These are phyloP conservation scores for Synaphobranchus kaupii DNA, from an alignment of 2,797 vertebrate species.

Conservation along the genomic window DNA sequence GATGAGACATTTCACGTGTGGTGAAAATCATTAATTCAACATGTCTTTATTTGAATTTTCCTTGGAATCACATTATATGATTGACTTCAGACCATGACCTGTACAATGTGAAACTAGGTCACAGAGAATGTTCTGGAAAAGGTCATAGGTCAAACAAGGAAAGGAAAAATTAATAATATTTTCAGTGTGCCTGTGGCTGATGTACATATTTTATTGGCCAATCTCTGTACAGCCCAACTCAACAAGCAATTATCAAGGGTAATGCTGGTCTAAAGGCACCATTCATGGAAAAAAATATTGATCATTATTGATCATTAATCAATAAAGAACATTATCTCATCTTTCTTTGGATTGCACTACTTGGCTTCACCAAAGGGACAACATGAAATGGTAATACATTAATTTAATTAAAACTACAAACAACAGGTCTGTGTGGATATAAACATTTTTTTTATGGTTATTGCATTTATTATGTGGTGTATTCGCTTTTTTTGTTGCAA, in stretches of 20 bases:
- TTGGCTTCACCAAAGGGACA: not conserved
- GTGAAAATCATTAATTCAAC: not conserved
- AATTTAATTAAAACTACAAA: not conserved
- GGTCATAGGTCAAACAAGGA: not conserved
- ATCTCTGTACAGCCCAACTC: not conserved
- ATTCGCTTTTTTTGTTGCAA: too few species aligned
- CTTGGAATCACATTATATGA: not conserved
- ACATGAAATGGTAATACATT: not conserved
- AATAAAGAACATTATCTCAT: constrained; percentile 33
- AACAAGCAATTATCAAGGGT: constrained; percentile 36
- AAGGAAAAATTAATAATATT: not conserved
- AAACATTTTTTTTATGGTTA: not conserved
- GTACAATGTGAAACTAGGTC: not conserved
- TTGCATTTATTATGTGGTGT: too few species aligned
- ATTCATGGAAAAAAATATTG: not conserved
- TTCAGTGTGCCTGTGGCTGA: not conserved
- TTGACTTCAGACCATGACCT: not conserved
- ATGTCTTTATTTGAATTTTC: not conserved
- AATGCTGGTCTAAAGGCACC: constrained; percentile 35
- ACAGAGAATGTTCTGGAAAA: not conserved
- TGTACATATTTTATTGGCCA: constrained; percentile 10
- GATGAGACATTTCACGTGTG: not conserved
- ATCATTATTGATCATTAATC: constrained; percentile 40
- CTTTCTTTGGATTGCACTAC: not conserved
- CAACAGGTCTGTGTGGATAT: not conserved